phyloP scores from a whole-genome alignment of 2,113 vertebrate genomes.

The Oxyruncus cristatus region DNA sequence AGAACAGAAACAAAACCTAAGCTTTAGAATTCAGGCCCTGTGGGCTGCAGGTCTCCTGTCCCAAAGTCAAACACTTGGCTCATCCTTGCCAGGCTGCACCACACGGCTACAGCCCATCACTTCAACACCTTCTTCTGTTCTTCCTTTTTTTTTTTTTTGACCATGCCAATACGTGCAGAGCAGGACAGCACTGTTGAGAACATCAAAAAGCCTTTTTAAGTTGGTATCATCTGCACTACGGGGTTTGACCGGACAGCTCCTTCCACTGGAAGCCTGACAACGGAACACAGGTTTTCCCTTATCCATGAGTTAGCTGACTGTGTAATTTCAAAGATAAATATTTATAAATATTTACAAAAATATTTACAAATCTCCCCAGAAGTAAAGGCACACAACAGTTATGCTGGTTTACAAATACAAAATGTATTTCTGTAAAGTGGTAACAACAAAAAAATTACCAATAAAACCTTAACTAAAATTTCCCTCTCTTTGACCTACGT shows the following conservation, averaged over 20 bases:
- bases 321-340: not conserved
- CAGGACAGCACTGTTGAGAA: not conserved
- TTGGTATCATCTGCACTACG: not conserved
- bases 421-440: not conserved
- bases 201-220: not conserved
- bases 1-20: not conserved
- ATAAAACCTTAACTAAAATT: not conserved
- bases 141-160: not conserved
- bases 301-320: not conserved
- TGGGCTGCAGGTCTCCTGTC: not conserved
- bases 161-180: not conserved
- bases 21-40: rapidly evolving
- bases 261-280: not conserved
- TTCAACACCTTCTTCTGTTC: not conserved
- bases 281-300: not conserved
- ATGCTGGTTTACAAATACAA: not conserved
- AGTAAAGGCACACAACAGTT: not conserved
- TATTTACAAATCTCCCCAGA: not conserved
- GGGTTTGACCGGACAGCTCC: not conserved
- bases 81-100: not conserved
- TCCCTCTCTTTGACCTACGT: not conserved
- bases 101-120: not conserved
- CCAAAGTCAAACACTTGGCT: not conserved
- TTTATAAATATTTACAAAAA: not conserved
- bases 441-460: not conserved